Evolutionary conservation across 1,140 invertebrate species (phyloP).

Genomic region (Asbolus verrucosus): DNA sequence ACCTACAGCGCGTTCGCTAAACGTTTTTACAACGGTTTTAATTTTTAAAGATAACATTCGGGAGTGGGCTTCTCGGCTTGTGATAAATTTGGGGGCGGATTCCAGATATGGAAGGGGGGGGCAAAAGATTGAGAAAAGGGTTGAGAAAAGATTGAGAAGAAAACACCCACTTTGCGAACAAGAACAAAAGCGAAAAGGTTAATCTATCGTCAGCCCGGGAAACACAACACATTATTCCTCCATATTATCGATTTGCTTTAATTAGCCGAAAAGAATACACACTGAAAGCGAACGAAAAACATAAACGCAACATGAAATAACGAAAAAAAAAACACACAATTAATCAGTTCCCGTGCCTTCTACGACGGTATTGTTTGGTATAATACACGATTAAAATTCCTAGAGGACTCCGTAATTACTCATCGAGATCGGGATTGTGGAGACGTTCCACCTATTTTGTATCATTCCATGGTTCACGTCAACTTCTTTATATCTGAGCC

Average conservation of each 20-base stretch:
- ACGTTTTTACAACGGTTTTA: slow-evolving; percentile 25
- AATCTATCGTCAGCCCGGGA: slow-evolving; percentile 39
- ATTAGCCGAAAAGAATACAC: slow-evolving; percentile 41
- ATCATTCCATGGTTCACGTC: slow-evolving; percentile 35
- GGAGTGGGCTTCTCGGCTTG: slow-evolving; percentile 32
- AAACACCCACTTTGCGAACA: slow-evolving; percentile 43
- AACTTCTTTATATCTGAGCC: slow-evolving; percentile 37
- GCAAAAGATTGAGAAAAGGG: slow-evolving; percentile 42
- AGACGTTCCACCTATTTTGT: slow-evolving; percentile 36
- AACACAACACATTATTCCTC: slow-evolving; percentile 44
- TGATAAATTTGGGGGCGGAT: slow-evolving; percentile 34
- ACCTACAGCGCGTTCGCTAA: slow-evolving; percentile 2
- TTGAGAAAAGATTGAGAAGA: slow-evolving; percentile 45
- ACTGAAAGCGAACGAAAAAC: too few species aligned
- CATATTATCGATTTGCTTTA: slow-evolving; percentile 42
- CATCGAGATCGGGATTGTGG: background rate
- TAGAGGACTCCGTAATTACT: slow-evolving; percentile 17
- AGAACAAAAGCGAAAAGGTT: slow-evolving; percentile 46
- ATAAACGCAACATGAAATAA: background rate
- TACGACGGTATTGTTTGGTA: slow-evolving; percentile 1
- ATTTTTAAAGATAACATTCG: slow-evolving; percentile 39
- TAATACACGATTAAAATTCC: slow-evolving; percentile 30
- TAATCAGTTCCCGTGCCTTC: slow-evolving; percentile 21
- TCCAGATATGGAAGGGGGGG: slow-evolving; percentile 27
- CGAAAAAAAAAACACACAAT: slow-evolving; percentile 26